Percentiles rank a stretch among this genome's conserved stretches.
Evolutionary conservation across 2,888 invertebrate genomes (phyloP).

Genomic region (Suillia variegata): DNA sequence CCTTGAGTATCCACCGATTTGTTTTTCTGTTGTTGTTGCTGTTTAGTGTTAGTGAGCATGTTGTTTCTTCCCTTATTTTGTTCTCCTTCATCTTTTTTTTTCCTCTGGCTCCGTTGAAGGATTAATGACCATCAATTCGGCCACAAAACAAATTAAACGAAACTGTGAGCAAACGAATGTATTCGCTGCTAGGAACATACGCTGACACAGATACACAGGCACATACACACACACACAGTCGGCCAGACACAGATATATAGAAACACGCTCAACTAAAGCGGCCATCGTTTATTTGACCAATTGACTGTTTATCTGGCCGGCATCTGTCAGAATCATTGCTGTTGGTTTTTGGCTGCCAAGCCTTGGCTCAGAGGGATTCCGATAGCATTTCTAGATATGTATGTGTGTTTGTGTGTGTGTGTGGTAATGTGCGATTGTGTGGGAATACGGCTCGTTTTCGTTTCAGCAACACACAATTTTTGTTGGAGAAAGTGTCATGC

Average conservation of each 20-base stretch:
- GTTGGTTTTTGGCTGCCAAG: background rate
- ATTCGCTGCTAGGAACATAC: no score
- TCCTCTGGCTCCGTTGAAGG: conserved; percentile 33
- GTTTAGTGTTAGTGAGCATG: no score
- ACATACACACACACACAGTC: background rate
- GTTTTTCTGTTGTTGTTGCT: conserved; percentile 1
- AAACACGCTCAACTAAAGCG: background rate
- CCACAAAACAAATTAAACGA: conserved; percentile 42
- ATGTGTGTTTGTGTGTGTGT: background rate
- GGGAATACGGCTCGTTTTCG: conserved; percentile 9
- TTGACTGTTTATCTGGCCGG: conserved; percentile 24
- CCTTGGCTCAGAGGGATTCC: background rate
- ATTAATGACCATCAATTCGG: conserved; percentile 50
- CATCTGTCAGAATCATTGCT: background rate
- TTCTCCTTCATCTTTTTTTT: background rate
- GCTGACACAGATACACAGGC: background rate
- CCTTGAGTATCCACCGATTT: background rate
- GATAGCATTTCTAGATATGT: no score
- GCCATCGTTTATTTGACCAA: conserved; percentile 24
- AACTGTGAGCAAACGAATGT: background rate
- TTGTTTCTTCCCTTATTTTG: background rate
- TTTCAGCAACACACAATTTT: background rate
- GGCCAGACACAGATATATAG: background rate
- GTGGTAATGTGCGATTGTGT: background rate
- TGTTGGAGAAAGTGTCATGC: conserved; percentile 1